Percentiles rank a stretch among this genome's conserved stretches.
phyloP scores from a whole-genome alignment of 2,797 vertebrate genomes.

The Arctocebus calabarensis region DNA sequence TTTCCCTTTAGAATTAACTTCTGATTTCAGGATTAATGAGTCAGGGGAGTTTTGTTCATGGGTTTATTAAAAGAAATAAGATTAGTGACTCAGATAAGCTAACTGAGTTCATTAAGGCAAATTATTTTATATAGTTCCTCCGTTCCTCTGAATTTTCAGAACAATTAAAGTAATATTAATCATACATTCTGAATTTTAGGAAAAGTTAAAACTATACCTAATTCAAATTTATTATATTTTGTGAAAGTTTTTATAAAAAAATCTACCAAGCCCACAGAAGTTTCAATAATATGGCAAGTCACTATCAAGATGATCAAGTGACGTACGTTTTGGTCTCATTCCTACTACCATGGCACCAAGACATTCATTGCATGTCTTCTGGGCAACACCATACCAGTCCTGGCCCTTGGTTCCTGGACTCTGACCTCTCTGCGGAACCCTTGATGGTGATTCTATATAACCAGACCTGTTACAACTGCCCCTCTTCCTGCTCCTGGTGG shows the following conservation, averaged over 20 bases:
- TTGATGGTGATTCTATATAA: not conserved
- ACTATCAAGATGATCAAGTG: not conserved
- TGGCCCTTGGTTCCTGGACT: not conserved
- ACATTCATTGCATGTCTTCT: not conserved
- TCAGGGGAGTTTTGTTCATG: slow-evolving; percentile 44
- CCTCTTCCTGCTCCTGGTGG: not conserved
- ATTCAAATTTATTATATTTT: not conserved
- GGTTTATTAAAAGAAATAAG: slow-evolving; percentile 70
- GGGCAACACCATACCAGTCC: not conserved
- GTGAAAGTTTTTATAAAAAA: slow-evolving; percentile 10
- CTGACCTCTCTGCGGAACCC: not conserved
- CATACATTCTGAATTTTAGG: slow-evolving; percentile 34
- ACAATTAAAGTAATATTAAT: slow-evolving; percentile 36
- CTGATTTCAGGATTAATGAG: slow-evolving; percentile 71
- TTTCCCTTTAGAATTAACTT: slow-evolving; percentile 58
- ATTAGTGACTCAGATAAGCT: slow-evolving; percentile 65
- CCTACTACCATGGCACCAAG: too few relatives aligned
- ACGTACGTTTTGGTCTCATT: not conserved
- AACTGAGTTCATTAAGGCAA: slow-evolving; percentile 58
- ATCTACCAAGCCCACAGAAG: not conserved
- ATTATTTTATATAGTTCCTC: slow-evolving; percentile 56
- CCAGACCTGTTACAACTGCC: not conserved
- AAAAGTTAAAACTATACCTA: not conserved
- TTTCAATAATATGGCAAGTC: not conserved
- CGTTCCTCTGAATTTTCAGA: slow-evolving; percentile 29